Conservation (phyloP, 2,113 vertebrate genomes). For the Silurus meridionalis region DNA sequence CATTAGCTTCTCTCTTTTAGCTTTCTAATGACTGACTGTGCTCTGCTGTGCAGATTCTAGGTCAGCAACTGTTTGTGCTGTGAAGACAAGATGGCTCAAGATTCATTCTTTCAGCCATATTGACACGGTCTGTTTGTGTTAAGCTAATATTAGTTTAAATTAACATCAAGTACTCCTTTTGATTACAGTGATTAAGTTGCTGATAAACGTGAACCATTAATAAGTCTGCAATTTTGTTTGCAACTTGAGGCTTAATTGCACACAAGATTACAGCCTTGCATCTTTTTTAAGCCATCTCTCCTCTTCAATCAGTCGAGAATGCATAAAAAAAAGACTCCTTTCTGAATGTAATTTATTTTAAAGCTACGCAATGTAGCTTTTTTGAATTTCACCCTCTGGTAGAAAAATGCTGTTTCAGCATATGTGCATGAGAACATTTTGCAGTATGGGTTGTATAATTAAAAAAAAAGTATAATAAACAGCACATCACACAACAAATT, state of each 20-base stretch:
- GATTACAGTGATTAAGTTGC: slow-evolving; percentile 32
- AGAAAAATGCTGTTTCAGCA: neutral
- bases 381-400: neutral
- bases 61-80: slow-evolving; percentile 52
- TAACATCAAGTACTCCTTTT: neutral
- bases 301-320: neutral
- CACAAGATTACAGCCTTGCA: slow-evolving; percentile 14
- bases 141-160: slow-evolving; percentile 20
- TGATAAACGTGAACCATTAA: slow-evolving; percentile 35
- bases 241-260: slow-evolving; percentile 25
- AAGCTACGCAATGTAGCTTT: neutral
- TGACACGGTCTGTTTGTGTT: neutral
- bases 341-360: neutral
- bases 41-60: slow-evolving; percentile 49
- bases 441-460: neutral
- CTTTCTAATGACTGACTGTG: slow-evolving; percentile 36
- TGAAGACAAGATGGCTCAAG: slow-evolving; percentile 37
- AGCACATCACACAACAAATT: neutral
- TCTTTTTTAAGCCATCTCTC: slow-evolving; percentile 10
- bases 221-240: slow-evolving; percentile 32
- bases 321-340: neutral
- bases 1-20: slow-evolving; percentile 30
- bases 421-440: neutral
- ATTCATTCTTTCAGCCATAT: neutral
- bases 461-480: neutral